A percentile compares a stretch with the other conserved stretches of the same genome.
Conservation (phyloP, 2,888 invertebrate genomes). For the Leptopilina syphax region DNA sequence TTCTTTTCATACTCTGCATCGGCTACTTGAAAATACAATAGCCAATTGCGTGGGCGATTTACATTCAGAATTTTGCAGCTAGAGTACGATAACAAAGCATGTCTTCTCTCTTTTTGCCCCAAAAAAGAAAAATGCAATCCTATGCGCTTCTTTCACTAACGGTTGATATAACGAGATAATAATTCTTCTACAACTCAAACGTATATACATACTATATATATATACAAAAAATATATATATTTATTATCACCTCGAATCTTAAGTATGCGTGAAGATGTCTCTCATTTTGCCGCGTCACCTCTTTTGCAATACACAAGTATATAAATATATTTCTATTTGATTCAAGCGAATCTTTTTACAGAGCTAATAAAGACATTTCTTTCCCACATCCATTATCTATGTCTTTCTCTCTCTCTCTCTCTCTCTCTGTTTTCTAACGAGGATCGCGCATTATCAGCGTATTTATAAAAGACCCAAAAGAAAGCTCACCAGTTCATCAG, state of each 20-base stretch:
- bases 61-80: conserved; percentile 23
- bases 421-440: conserved; percentile 28
- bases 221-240: too few relatives aligned
- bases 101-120: conserved; percentile 24
- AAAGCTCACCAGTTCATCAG: conserved; percentile 42
- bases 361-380: conserved; percentile 32
- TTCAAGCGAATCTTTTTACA: conserved; percentile 23
- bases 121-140: conserved; percentile 39
- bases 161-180: conserved; percentile 31
- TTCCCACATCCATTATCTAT: conserved; percentile 33
- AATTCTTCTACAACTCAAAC: conserved; percentile 8
- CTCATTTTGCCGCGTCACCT: conserved; percentile 36
- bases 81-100: conserved; percentile 36
- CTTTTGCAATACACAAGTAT: not conserved
- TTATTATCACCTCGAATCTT: conserved; percentile 28
- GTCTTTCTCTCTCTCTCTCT: not conserved
- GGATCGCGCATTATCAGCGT: conserved; percentile 41
- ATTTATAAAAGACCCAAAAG: conserved; percentile 47
- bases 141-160: conserved; percentile 36
- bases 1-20: not conserved
- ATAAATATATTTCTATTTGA: conserved; percentile 26
- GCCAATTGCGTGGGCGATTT: conserved; percentile 36
- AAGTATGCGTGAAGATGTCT: conserved; percentile 36
- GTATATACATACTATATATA: conserved; percentile 5
- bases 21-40: conserved; percentile 37